A percentile compares a stretch with the other conserved stretches of the same genome.
Conservation (phyloP, 1,140 invertebrate species). For the Diachasmimorpha longicaudata region DNA sequence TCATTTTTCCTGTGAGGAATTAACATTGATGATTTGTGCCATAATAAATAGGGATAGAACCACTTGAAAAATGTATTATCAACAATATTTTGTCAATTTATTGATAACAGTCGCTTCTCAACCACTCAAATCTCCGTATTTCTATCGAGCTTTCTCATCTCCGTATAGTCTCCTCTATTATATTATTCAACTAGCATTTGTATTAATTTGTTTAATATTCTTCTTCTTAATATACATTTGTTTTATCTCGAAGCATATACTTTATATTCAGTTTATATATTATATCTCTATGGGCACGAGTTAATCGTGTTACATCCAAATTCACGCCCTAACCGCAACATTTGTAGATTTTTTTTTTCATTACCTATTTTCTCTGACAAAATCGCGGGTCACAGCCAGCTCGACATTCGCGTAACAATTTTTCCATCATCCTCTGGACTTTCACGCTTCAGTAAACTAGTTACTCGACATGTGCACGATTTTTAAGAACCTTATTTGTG, state of each 20-base stretch:
- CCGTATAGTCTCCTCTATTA: not conserved
- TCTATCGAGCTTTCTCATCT: not conserved
- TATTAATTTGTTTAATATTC: not conserved
- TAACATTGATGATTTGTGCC: no score
- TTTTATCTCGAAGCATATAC: constrained; percentile 1
- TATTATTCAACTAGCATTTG: constrained; percentile 3
- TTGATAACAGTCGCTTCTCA: not conserved
- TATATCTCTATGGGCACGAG: not conserved
- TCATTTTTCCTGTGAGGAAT: no score
- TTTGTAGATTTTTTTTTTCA: not conserved
- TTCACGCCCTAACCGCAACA: not conserved
- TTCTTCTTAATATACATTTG: not conserved
- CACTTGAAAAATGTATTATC: no score
- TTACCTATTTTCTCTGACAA: not conserved
- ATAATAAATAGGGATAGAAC: no score
- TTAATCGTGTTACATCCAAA: not conserved
- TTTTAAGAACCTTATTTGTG: no score
- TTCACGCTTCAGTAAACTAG: no score
- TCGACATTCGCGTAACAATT: constrained; percentile 11
- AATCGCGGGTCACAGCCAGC: not conserved
- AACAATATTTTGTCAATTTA: no score
- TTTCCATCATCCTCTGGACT: not conserved
- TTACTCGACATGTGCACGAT: no score
- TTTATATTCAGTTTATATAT: constrained; percentile 3
- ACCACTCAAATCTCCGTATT: not conserved